phyloP scores from a whole-genome alignment of 2,113 vertebrate species.

The Xiphias gladius region DNA sequence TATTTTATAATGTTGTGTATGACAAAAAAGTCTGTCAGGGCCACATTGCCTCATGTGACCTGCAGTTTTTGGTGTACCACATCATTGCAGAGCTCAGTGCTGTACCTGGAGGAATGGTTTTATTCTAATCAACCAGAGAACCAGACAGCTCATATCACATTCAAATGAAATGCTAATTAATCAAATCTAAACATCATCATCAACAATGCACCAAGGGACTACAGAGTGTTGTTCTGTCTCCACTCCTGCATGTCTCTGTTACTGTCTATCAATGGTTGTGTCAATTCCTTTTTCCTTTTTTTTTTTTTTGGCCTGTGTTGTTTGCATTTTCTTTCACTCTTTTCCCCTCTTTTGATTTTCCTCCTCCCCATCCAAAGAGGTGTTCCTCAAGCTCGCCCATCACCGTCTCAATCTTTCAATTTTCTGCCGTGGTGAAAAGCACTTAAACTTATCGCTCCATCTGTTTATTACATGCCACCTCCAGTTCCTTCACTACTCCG shows the following conservation, averaged over 20 bases:
- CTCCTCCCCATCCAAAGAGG: conserved; percentile 12
- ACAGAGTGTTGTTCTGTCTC: conserved; percentile 12
- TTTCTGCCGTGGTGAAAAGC: conserved; percentile 65
- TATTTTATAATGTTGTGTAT: background rate
- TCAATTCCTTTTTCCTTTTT: too few species aligned
- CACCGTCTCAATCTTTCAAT: conserved; percentile 69
- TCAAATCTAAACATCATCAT: conserved; percentile 35
- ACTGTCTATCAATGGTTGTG: background rate
- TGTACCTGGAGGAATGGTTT: conserved; percentile 1
- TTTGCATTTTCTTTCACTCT: background rate
- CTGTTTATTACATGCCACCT: conserved; percentile 68
- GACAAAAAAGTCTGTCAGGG: background rate
- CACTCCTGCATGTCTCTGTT: conserved; percentile 5
- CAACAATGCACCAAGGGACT: conserved; percentile 27
- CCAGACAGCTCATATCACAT: conserved; percentile 44
- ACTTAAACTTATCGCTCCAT: conserved; percentile 77
- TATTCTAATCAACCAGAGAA: conserved; percentile 21
- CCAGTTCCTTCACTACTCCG: conserved; percentile 38
- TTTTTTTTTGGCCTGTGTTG: background rate
- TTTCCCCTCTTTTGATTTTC: conserved; percentile 20
- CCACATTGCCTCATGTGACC: background rate
- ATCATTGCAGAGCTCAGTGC: background rate
- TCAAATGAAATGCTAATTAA: conserved; percentile 57
- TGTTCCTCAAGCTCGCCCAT: conserved; percentile 36
- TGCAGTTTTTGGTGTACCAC: background rate